Conservation (phyloP, 2,113 vertebrate species). For the Herpetotheres cachinnans region DNA sequence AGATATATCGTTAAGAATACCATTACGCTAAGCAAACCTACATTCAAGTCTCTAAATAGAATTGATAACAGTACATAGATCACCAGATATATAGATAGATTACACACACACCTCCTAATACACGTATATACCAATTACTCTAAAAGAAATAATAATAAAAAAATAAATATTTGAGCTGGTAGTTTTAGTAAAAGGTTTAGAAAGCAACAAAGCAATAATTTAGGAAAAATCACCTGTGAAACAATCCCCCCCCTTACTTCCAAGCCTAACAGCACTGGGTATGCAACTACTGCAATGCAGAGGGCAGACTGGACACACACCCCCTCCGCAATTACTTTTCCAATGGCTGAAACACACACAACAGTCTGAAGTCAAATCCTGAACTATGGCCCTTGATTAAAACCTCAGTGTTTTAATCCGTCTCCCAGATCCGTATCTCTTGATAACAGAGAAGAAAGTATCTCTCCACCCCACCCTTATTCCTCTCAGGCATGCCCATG, state of each 20-base stretch:
- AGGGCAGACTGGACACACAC: rapidly evolving
- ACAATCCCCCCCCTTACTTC: not conserved
- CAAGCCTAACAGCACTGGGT: not conserved
- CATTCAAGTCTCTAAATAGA: not conserved
- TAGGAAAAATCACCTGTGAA: not conserved
- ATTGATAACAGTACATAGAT: not conserved
- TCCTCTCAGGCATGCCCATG: not conserved
- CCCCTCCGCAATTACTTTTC: rapidly evolving
- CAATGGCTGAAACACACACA: not conserved
- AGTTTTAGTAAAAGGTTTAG: not conserved
- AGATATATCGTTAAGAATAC: not conserved
- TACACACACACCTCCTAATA: not conserved
- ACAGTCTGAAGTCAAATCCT: not conserved
- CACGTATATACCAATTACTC: not conserved
- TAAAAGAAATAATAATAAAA: not conserved
- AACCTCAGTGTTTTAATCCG: not conserved
- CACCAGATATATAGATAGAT: not conserved
- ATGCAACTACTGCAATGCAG: rapidly evolving
- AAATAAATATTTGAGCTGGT: not conserved
- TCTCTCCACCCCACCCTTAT: not conserved
- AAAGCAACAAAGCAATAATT: not conserved
- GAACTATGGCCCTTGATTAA: not conserved
- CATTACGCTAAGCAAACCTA: not conserved
- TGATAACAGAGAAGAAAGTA: not conserved
- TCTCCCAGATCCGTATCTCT: not conserved